Percentiles rank a stretch among this genome's conserved stretches.
These are phyloP conservation scores for Tetragonisca angustula DNA, from an alignment of 2,888 invertebrate species.

Conservation along the genomic window DNA sequence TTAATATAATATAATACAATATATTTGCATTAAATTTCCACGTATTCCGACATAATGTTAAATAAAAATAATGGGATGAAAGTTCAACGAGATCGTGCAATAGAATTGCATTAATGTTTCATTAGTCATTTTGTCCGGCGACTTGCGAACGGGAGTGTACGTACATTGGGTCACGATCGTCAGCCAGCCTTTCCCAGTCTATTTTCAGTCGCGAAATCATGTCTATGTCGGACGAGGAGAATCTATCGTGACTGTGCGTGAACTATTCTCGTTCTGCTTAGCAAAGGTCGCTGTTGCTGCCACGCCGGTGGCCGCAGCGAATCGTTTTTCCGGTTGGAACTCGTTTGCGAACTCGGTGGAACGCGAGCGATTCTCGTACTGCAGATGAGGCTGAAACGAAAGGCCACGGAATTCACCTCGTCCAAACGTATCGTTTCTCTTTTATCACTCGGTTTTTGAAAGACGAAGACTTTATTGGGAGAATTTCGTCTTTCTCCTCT, in stretches of 20 bases:
- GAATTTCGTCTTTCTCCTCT: not conserved
- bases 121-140: too few species aligned
- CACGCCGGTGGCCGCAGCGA: not conserved
- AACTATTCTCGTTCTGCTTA: not conserved
- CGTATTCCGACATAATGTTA: too few species aligned
- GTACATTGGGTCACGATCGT: slow-evolving; percentile 52
- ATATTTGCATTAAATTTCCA: too few species aligned
- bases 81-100: too few species aligned
- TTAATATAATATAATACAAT: too few species aligned
- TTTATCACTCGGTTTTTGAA: not conserved
- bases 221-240: slow-evolving; percentile 56
- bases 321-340: slow-evolving; percentile 9
- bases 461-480: not conserved
- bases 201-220: slow-evolving; percentile 59
- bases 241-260: slow-evolving; percentile 44
- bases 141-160: not conserved
- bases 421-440: slow-evolving; percentile 22
- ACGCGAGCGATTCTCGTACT: slow-evolving; percentile 1
- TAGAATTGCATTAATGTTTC: too few species aligned
- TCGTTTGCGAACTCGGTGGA: not conserved
- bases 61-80: too few species aligned
- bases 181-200: slow-evolving; percentile 50
- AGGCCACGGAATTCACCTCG: slow-evolving; percentile 27
- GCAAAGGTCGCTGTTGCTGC: slow-evolving; percentile 39
- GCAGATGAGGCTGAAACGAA: slow-evolving; percentile 44